Conservation (phyloP, 2,113 vertebrate genomes). For the Indri indri region DNA sequence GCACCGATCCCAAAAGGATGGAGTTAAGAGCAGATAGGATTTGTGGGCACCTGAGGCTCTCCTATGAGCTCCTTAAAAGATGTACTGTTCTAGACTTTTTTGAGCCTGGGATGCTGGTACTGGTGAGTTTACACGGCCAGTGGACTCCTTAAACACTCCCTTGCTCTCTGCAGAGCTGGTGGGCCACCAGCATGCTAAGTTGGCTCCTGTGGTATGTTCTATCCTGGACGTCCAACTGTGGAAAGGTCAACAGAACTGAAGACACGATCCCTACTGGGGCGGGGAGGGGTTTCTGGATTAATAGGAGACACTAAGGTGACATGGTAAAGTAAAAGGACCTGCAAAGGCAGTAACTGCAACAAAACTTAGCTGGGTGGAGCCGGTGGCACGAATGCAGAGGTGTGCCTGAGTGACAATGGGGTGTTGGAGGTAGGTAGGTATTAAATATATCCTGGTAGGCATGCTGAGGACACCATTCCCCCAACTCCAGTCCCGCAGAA, state of each 20-base stretch:
- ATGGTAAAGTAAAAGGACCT: not conserved
- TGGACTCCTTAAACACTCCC: not conserved
- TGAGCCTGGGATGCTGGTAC: not conserved
- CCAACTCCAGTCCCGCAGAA: not conserved
- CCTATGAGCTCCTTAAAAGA: not conserved
- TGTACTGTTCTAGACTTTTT: not conserved
- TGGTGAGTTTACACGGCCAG: not conserved
- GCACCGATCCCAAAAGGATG: too few species aligned
- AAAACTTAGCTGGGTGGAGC: not conserved
- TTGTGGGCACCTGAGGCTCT: not conserved
- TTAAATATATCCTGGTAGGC: too few species aligned
- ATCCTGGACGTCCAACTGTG: not conserved
- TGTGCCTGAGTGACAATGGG: not conserved
- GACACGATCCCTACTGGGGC: not conserved
- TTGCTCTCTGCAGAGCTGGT: accelerated
- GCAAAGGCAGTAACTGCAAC: accelerated
- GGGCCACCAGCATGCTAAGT: not conserved
- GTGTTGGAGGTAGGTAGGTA: not conserved
- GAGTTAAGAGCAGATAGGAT: too few species aligned
- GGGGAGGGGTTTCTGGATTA: not conserved
- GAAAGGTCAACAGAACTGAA: not conserved
- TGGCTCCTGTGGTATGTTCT: not conserved
- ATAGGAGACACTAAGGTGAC: not conserved
- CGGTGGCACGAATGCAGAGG: not conserved
- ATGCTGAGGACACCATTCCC: accelerated